Evolutionary conservation across 2,797 vertebrate species (phyloP).

Genomic region (Pelobates cultripes): DNA sequence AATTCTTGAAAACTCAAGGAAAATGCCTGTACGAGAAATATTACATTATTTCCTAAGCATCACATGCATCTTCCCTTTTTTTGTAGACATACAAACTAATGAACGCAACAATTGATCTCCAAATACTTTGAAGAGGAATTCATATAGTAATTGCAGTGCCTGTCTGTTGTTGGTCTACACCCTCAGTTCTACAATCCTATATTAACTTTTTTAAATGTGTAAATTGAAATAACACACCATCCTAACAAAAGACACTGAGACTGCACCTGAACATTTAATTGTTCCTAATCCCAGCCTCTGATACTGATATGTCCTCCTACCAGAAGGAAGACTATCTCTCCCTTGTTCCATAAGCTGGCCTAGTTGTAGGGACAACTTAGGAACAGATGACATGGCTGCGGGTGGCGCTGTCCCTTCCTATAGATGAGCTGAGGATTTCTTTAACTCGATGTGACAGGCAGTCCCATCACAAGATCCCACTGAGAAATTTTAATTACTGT

Average conservation of each 20-base stretch:
- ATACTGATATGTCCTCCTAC: slow-evolving; percentile 20
- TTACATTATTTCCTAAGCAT: too few species aligned
- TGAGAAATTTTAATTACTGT: slow-evolving; percentile 54
- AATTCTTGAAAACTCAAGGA: too few species aligned
- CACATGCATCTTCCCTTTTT: too few species aligned
- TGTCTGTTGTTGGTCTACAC: too few species aligned
- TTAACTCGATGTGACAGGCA: slow-evolving; percentile 53
- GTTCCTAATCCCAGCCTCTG: slow-evolving; percentile 9
- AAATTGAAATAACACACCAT: too few species aligned
- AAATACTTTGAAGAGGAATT: too few species aligned
- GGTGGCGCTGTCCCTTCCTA: slow-evolving; percentile 46
- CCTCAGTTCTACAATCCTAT: too few species aligned
- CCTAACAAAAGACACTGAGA: background rate
- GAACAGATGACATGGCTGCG: slow-evolving; percentile 51
- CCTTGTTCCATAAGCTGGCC: slow-evolving; percentile 7
- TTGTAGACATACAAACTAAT: too few species aligned
- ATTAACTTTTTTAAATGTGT: too few species aligned
- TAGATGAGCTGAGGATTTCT: slow-evolving; percentile 44
- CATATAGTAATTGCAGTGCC: too few species aligned
- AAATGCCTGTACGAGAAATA: too few species aligned
- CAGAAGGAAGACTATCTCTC: slow-evolving; percentile 24
- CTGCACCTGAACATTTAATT: background rate
- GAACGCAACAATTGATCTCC: too few species aligned
- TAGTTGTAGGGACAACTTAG: slow-evolving; percentile 40
- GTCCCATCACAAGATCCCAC: slow-evolving; percentile 46